These are phyloP conservation scores for Leucosticte australis DNA, from an alignment of 2,113 vertebrate genomes.

Conservation along the genomic window DNA sequence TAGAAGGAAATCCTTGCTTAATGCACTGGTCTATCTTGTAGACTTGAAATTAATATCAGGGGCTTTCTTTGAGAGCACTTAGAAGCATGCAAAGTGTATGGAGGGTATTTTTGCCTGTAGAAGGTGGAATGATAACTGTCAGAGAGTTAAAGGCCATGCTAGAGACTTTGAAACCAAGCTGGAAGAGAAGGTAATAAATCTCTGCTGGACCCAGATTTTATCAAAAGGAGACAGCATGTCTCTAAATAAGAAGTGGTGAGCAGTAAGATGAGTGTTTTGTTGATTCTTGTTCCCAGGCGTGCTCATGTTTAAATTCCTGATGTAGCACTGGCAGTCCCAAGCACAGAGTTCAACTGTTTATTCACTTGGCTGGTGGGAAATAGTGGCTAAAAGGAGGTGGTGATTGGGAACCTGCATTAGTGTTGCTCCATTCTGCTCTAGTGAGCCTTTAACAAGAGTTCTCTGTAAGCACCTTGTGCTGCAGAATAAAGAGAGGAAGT, in stretches of 20 bases:
- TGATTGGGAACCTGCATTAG: background rate
- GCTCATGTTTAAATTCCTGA: background rate
- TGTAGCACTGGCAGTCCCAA: background rate
- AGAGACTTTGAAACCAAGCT: background rate
- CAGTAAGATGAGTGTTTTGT: background rate
- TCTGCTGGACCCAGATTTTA: constrained; percentile 7
- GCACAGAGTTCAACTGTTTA: background rate
- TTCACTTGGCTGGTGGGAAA: background rate
- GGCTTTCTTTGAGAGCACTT: background rate
- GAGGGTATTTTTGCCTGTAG: background rate
- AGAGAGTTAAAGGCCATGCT: background rate
- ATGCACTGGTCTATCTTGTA: background rate
- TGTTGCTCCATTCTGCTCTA: background rate
- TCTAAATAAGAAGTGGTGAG: background rate
- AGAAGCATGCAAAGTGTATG: background rate
- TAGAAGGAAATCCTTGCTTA: background rate
- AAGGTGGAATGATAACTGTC: background rate
- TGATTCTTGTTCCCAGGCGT: background rate
- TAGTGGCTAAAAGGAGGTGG: background rate
- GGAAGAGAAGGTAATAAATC: background rate
- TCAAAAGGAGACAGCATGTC: background rate
- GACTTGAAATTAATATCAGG: background rate
- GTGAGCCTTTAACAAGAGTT: background rate
- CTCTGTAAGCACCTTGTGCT: background rate
- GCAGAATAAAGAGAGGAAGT: constrained; percentile 32